Base-by-base conservation (phyloP, 2,888 invertebrate genomes). In the Syrphus vitripennis region DNA sequence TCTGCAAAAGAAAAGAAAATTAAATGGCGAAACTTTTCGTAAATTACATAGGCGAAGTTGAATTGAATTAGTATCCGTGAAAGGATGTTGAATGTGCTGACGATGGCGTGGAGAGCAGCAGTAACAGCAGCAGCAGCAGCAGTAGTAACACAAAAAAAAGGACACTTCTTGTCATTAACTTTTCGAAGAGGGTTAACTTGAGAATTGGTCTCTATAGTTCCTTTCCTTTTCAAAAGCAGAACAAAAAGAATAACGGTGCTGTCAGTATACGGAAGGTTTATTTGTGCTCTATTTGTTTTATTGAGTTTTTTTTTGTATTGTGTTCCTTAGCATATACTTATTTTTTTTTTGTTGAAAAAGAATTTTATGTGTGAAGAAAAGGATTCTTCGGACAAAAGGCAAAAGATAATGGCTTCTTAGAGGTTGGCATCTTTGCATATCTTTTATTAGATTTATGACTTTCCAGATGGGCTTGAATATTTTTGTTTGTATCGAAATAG, bases 61-160 rank as follows among this genome's bases (percentile, higher is more conserved):
- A 79, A 83, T 83, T 83, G 83, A 83, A 83, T 83, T 79, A 83
- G 79, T 83, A 70, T 83, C 79, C 79, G 19, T 61, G 61, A 37
- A 50, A 37, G 69, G 63, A 57, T 59, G 70, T 65, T 75, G 29
- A 81, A 75, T 75, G 69, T 81, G 63, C 75, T 76, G 69, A 65
- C 45, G 65, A 45, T 45, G 40, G 5, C 19, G 59, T 42, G n/a
- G 53, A 16, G 26, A 7, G 26, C 2, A 50, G n/a, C n/a, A n/a
- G n/a, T n/a, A n/a, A n/a, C n/a, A n/a, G n/a, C n/a, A n/a, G n/a
- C n/a, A n/a, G n/a, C n/a, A n/a, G n/a, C n/a, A n/a, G n/a, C n/a
- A n/a, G n/a, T n/a, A 21, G 19, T 3, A 48, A 59, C 19, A 4
- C 31, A 9, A 26, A 74, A 76, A 76, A 76, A 34, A 42, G 72